Evolutionary conservation across 2,888 invertebrate genomes (phyloP).

Genomic region (Dicycla oo): DNA sequence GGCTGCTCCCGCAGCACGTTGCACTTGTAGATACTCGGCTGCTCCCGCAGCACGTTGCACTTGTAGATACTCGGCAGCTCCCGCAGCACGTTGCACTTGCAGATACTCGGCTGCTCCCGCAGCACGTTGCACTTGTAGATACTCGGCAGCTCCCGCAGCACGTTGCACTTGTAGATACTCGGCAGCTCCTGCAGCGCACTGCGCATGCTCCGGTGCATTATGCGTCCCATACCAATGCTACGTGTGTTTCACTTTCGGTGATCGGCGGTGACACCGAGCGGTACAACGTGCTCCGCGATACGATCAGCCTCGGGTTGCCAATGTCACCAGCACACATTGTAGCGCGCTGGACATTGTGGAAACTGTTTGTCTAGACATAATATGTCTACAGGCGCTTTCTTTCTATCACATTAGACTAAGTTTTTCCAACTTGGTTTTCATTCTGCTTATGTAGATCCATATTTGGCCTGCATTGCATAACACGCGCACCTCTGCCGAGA

Average conservation of each 20-base stretch:
- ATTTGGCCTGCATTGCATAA: background rate
- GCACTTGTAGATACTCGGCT: background rate
- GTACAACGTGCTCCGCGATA: constrained; percentile 23
- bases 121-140: too few relatives aligned
- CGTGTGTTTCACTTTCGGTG: constrained; percentile 20
- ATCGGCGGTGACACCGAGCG: constrained; percentile 19
- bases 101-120: background rate
- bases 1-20: background rate
- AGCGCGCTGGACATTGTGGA: background rate
- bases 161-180: too few relatives aligned
- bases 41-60: background rate
- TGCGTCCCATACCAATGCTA: constrained; percentile 5
- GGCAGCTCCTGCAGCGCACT: background rate
- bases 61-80: background rate
- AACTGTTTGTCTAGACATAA: background rate
- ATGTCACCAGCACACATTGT: background rate
- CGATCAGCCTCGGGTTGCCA: constrained; percentile 11
- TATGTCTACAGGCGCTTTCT: background rate
- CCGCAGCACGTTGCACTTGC: too few relatives aligned
- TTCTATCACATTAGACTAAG: too few relatives aligned
- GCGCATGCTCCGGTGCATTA: background rate
- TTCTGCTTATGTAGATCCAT: too few relatives aligned
- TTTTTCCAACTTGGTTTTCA: too few relatives aligned
- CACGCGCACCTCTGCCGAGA: background rate
- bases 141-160: constrained; percentile 1